phyloP scores from a whole-genome alignment of 2,113 vertebrate species.

The Melanocharis versteri region DNA sequence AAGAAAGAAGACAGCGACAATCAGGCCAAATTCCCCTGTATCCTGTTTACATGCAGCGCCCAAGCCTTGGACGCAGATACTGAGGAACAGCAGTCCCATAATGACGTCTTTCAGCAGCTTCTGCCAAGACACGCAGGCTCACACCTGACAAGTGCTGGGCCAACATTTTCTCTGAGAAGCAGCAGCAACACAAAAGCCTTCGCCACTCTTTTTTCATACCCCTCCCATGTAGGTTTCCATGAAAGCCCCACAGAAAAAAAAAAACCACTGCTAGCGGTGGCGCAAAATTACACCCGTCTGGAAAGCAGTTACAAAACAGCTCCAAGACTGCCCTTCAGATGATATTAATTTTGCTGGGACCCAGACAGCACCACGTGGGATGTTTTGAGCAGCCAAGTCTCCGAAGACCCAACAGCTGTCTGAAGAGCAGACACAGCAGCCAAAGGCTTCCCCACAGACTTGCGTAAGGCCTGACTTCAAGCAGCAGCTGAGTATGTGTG shows the following conservation, averaged over 20 bases:
- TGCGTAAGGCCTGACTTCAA: neutral
- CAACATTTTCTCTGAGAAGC: neutral
- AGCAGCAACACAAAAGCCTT: neutral
- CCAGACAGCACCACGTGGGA: neutral
- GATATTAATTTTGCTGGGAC: neutral
- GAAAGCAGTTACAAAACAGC: neutral
- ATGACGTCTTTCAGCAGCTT: neutral
- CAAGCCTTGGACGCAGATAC: neutral
- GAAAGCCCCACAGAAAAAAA: neutral
- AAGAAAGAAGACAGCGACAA: neutral
- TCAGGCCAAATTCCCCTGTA: neutral
- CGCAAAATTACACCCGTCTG: neutral
- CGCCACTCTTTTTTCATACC: neutral
- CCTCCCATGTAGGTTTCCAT: fast-evolving
- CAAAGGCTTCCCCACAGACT: neutral
- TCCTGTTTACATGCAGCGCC: neutral
- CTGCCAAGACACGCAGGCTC: neutral
- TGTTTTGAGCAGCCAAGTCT: neutral
- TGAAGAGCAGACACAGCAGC: fast-evolving
- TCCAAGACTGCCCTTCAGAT: neutral
- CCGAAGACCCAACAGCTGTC: neutral
- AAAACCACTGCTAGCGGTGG: neutral
- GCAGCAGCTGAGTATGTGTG: neutral
- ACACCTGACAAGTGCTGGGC: neutral
- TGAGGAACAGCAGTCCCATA: neutral